These are phyloP conservation scores for Poecilobothrus nobilitatus DNA, from an alignment of 2,888 invertebrate species.

Conservation along the genomic window DNA sequence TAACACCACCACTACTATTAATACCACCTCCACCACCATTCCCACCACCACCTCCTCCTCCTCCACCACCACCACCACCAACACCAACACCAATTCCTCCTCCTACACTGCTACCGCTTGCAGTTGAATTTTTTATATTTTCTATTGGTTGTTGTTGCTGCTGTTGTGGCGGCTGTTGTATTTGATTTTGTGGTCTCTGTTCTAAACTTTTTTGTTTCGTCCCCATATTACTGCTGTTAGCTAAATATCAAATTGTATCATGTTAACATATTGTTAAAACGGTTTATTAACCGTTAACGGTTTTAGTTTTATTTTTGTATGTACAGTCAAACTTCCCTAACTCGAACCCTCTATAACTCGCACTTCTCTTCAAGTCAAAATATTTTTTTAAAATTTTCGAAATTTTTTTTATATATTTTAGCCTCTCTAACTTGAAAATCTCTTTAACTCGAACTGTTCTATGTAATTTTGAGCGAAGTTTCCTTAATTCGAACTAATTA, in stretches of 20 bases:
- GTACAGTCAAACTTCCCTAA: too few relatives aligned
- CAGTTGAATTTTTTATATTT: conserved; percentile 11
- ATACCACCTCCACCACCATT: conserved; percentile 24
- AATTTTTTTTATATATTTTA: too few relatives aligned
- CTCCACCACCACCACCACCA: conserved; percentile 17
- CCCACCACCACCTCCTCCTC: conserved; percentile 26
- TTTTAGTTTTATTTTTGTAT: too few relatives aligned
- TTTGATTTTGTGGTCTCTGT: conserved; percentile 20
- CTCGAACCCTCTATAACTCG: too few relatives aligned
- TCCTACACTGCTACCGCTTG: not conserved
- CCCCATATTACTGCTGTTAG: conserved; percentile 37
- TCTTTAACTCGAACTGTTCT: too few relatives aligned
- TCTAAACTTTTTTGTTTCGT: conserved; percentile 39
- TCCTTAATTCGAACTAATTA: too few relatives aligned
- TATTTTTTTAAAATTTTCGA: too few relatives aligned
- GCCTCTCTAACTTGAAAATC: too few relatives aligned
- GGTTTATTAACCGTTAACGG: too few relatives aligned
- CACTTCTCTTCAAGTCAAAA: too few relatives aligned
- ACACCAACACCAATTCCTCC: conserved; percentile 28
- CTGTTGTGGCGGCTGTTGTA: conserved; percentile 5
- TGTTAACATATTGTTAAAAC: too few relatives aligned
- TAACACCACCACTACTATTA: conserved; percentile 16
- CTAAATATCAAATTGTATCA: conserved; percentile 24
- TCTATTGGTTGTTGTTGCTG: conserved; percentile 9
- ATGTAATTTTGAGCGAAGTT: too few relatives aligned